A percentile compares a stretch with the other conserved stretches of the same genome.
These are phyloP conservation scores for Paraplagusia blochii DNA, from an alignment of 2,113 vertebrate species.

Conservation along the genomic window DNA sequence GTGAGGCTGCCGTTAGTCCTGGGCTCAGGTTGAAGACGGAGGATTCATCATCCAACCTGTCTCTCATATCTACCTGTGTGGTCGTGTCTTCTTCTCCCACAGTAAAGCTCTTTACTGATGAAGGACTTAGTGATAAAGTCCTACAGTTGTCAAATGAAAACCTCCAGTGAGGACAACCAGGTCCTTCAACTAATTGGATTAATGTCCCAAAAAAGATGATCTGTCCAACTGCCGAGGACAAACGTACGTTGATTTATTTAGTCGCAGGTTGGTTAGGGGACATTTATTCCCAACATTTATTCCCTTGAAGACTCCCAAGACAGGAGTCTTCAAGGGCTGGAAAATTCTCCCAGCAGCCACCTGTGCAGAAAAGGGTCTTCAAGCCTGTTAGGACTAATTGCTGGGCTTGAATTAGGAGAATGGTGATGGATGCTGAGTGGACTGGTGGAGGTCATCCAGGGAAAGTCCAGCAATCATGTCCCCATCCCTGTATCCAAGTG, in stretches of 20 bases:
- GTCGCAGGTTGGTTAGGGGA: too few relatives aligned
- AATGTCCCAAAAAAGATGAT: too few relatives aligned
- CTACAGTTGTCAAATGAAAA: too few relatives aligned
- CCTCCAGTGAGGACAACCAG: too few relatives aligned
- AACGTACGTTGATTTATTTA: too few relatives aligned
- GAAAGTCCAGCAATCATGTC: constrained; percentile 12
- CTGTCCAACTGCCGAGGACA: too few relatives aligned
- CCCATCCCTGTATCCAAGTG: not conserved
- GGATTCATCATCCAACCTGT: constrained; percentile 5
- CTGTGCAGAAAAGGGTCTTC: constrained; percentile 5
- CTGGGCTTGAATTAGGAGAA: constrained; percentile 15
- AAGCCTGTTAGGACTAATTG: constrained; percentile 38
- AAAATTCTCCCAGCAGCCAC: not conserved
- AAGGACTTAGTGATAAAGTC: too few relatives aligned
- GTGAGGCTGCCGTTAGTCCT: constrained; percentile 9
- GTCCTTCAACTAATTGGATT: too few relatives aligned
- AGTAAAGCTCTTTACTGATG: too few relatives aligned
- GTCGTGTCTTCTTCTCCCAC: not conserved
- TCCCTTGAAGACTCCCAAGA: too few relatives aligned
- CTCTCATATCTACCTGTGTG: not conserved
- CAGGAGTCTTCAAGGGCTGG: too few relatives aligned
- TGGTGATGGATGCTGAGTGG: constrained; percentile 6
- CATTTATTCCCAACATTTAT: too few relatives aligned
- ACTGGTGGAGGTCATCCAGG: constrained; percentile 12
- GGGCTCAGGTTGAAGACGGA: constrained; percentile 4